These are phyloP conservation scores for Philopotamus ludificatus DNA, from an alignment of 1,140 invertebrate genomes.

Conservation along the genomic window DNA sequence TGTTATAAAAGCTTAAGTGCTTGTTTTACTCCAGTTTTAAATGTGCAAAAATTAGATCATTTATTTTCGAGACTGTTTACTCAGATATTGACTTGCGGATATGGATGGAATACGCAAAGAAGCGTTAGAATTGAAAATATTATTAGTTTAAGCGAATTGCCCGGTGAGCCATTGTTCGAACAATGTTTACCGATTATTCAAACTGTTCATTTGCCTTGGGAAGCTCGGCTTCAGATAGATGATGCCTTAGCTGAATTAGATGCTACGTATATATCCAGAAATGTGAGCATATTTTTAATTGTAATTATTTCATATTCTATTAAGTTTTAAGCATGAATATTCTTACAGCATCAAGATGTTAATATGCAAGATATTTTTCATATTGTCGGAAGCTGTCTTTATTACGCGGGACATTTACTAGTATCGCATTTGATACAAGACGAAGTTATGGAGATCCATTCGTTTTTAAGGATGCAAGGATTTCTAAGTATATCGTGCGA, in stretches of 20 bases:
- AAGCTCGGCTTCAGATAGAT: conserved; percentile 74
- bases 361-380: conserved; percentile 23
- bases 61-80: conserved; percentile 58
- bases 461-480: conserved; percentile 67
- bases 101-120: conserved; percentile 36
- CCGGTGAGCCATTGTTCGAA: conserved; percentile 33
- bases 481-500: conserved; percentile 64
- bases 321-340: conserved; percentile 2
- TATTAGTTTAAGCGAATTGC: conserved; percentile 44
- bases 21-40: conserved; percentile 52
- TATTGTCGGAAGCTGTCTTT: conserved; percentile 69
- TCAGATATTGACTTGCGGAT: conserved; percentile 47
- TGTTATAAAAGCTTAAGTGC: conserved; percentile 54
- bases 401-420: conserved; percentile 69
- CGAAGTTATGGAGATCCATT: conserved; percentile 69
- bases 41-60: conserved; percentile 54
- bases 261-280: conserved; percentile 55
- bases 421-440: conserved; percentile 70
- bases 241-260: conserved; percentile 78
- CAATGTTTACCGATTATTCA: conserved; percentile 53
- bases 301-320: neutral
- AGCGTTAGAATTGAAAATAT: conserved; percentile 34
- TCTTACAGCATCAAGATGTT: conserved; percentile 15
- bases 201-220: conserved; percentile 66
- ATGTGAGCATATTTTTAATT: neutral